These are phyloP conservation scores for Xylocopa sonorina DNA, from an alignment of 1,140 invertebrate species.

Conservation along the genomic window DNA sequence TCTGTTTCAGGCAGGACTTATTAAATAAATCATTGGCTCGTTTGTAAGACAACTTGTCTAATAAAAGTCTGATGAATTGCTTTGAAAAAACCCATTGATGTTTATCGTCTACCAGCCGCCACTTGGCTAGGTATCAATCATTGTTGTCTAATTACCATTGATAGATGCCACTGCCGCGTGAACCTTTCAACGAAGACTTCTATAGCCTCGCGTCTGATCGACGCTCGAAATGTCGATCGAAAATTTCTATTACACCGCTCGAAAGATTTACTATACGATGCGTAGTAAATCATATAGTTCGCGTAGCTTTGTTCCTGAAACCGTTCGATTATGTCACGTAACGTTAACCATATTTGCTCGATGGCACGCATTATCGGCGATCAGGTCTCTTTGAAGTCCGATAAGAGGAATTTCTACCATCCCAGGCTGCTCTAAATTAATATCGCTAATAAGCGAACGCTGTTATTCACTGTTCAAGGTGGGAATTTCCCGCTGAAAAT, in stretches of 20 bases:
- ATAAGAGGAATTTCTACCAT: background rate
- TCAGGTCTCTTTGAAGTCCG: background rate
- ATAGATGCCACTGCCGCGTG: background rate
- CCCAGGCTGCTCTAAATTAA: background rate
- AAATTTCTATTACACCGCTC: too few species aligned
- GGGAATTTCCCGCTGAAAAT: conserved; percentile 5
- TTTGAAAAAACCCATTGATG: conserved; percentile 3
- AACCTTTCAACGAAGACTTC: background rate
- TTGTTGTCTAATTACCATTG: background rate
- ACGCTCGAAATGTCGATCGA: too few species aligned
- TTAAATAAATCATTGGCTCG: conserved; percentile 37
- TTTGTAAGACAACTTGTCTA: conserved; percentile 14
- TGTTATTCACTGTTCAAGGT: background rate
- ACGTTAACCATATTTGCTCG: background rate
- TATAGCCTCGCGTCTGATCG: too few species aligned
- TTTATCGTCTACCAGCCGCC: background rate
- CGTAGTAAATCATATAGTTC: too few species aligned
- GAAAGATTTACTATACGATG: too few species aligned
- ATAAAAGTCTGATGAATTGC: conserved; percentile 32
- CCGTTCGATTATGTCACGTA: too few species aligned
- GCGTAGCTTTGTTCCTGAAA: too few species aligned
- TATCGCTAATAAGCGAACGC: background rate
- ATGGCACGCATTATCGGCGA: background rate
- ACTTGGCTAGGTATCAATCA: conserved; percentile 1
- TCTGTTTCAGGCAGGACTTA: background rate